A percentile compares a stretch with the other conserved stretches of the same genome.
Evolutionary conservation across 2,797 vertebrate genomes (phyloP).

Genomic region (Crocidura indochinensis): DNA sequence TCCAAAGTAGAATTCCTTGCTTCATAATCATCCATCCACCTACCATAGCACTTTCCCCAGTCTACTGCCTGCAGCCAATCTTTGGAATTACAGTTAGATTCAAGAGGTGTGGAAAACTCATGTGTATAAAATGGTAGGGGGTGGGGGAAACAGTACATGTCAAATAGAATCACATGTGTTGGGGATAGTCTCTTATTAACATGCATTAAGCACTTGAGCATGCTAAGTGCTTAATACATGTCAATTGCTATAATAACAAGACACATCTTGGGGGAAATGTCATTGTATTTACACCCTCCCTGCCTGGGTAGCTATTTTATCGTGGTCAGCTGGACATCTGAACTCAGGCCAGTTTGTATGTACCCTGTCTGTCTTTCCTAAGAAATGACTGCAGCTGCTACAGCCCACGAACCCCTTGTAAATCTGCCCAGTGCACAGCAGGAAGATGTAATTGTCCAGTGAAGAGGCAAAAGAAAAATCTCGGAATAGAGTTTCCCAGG

Average conservation of each 20-base stretch:
- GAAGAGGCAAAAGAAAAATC: conserved; percentile 75
- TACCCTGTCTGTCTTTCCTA: conserved; percentile 71
- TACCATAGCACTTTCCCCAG: too few species aligned
- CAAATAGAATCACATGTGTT: conserved; percentile 67
- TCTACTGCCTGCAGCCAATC: too few species aligned
- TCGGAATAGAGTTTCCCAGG: conserved; percentile 76
- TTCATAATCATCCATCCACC: conserved; percentile 3
- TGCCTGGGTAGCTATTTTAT: conserved; percentile 76
- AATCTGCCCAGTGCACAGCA: conserved; percentile 75
- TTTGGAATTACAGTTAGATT: conserved; percentile 37
- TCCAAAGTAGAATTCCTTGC: background rate
- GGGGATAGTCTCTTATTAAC: conserved; percentile 76
- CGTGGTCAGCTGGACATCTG: conserved; percentile 78
- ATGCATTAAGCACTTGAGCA: conserved; percentile 77
- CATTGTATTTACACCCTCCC: conserved; percentile 70
- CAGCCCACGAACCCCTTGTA: conserved; percentile 65
- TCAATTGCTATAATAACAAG: conserved; percentile 77
- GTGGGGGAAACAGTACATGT: conserved; percentile 47
- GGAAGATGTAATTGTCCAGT: conserved; percentile 80
- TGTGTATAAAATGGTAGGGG: conserved; percentile 59
- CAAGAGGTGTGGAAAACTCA: conserved; percentile 43
- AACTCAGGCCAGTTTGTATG: conserved; percentile 77
- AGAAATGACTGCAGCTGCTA: conserved; percentile 76
- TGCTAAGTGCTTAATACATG: conserved; percentile 81
- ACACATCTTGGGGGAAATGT: conserved; percentile 68